phyloP scores from a whole-genome alignment of 2,113 vertebrate genomes.

The Verasper variegatus region DNA sequence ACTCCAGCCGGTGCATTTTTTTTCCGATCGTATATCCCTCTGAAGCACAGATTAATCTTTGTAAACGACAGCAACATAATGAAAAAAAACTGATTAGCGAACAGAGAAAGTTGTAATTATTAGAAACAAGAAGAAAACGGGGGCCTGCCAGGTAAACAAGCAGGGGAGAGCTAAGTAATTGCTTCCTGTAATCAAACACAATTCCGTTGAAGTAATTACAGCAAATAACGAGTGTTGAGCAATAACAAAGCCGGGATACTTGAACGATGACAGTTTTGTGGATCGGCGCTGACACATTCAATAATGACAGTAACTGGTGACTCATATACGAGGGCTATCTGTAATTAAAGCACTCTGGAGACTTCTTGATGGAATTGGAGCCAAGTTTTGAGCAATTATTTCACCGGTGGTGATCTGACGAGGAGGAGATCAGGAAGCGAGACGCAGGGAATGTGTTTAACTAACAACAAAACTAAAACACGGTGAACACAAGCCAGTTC shows the following conservation, averaged over 20 bases:
- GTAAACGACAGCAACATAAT: not conserved
- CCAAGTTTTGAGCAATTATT: constrained; percentile 57
- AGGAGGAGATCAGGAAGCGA: constrained; percentile 41
- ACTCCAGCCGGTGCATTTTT: constrained; percentile 24
- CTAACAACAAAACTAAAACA: constrained; percentile 10
- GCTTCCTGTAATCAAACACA: constrained; percentile 73
- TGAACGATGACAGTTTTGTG: constrained; percentile 69
- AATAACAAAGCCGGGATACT: constrained; percentile 61
- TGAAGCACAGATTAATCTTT: not conserved
- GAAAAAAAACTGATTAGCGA: constrained; percentile 21
- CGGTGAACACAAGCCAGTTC: not conserved
- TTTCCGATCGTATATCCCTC: constrained; percentile 26
- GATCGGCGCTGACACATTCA: constrained; percentile 61
- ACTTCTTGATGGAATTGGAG: constrained; percentile 42
- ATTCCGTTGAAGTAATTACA: constrained; percentile 70
- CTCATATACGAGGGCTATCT: constrained; percentile 63
- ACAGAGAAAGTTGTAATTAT: constrained; percentile 45
- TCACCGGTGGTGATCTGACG: constrained; percentile 50
- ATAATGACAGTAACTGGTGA: constrained; percentile 67
- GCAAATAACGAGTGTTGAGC: constrained; percentile 66
- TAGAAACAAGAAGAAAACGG: not conserved
- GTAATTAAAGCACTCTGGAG: constrained; percentile 67
- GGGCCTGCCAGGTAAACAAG: constrained; percentile 62
- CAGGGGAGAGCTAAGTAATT: constrained; percentile 65
- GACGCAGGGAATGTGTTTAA: constrained; percentile 35